Percentiles rank a stretch among this genome's conserved stretches.
Conservation (phyloP, 2,113 vertebrate genomes). For the Indicator indicator region DNA sequence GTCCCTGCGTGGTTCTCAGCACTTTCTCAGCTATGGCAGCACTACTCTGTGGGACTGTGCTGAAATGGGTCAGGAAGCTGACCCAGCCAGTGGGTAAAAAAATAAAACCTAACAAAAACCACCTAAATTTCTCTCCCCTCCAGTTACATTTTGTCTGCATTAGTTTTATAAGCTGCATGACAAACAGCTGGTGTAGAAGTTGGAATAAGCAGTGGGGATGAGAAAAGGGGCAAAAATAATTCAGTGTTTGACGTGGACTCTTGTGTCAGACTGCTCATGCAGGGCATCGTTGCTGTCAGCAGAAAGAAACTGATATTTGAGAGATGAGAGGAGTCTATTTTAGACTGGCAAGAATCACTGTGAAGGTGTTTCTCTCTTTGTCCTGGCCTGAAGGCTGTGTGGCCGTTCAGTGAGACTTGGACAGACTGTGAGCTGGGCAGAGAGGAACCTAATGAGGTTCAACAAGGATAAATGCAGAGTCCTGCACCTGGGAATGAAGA, state of each 20-base stretch:
- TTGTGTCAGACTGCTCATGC: background rate
- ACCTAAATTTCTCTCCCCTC: background rate
- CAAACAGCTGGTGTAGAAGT: background rate
- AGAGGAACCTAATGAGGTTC: no score
- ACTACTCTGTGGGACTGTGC: background rate
- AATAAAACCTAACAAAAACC: background rate
- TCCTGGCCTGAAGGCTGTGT: background rate
- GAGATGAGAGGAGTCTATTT: conserved; percentile 43
- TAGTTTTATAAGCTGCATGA: conserved; percentile 3
- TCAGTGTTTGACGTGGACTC: conserved; percentile 7
- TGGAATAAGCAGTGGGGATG: background rate
- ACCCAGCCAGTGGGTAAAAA: background rate
- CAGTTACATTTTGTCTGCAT: conserved; percentile 26
- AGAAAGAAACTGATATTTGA: conserved; percentile 45
- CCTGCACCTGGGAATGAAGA: no score
- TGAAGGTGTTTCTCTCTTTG: conserved; percentile 35
- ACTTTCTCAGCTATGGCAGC: background rate
- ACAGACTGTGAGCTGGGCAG: no score
- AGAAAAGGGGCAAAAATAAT: conserved; percentile 48
- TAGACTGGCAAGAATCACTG: conserved; percentile 24
- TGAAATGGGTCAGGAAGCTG: background rate
- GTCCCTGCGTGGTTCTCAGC: background rate
- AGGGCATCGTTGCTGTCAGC: background rate
- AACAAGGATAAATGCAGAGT: no score
- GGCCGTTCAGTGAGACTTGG: no score